Evolutionary conservation across 2,888 invertebrate species (phyloP).

Genomic region (Galeopsomyia nigrocyanea): DNA sequence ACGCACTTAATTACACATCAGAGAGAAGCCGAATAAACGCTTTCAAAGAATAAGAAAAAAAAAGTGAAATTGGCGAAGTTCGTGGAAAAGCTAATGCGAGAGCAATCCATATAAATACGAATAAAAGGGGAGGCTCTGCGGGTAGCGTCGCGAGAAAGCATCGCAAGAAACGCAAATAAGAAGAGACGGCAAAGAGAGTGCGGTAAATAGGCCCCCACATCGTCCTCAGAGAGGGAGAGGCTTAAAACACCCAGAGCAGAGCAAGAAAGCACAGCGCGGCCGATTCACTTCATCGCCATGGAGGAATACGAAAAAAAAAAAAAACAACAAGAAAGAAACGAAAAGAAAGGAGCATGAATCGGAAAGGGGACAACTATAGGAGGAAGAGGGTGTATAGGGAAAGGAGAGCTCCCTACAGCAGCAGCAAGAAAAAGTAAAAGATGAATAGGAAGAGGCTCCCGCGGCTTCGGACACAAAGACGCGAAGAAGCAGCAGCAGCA

Average conservation of each 20-base stretch:
- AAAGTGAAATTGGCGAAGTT: too few relatives aligned
- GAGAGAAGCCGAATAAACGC: too few relatives aligned
- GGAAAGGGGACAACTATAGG: constrained; percentile 21
- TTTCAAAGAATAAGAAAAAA: too few relatives aligned
- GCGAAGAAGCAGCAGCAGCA: constrained; percentile 7
- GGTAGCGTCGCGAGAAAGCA: constrained; percentile 2
- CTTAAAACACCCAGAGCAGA: constrained; percentile 15
- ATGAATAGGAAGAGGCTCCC: constrained; percentile 2
- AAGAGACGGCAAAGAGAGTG: constrained; percentile 40
- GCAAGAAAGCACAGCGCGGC: constrained; percentile 26
- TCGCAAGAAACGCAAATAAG: constrained; percentile 27
- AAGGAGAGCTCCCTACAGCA: constrained; percentile 22
- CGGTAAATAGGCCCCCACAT: constrained; percentile 30
- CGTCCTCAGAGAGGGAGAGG: constrained; percentile 28
- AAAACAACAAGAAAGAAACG: constrained; percentile 1
- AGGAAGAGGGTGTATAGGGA: constrained; percentile 24
- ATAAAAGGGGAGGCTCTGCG: neutral
- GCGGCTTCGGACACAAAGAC: constrained; percentile 25
- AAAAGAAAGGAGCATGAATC: constrained; percentile 7
- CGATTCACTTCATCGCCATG: constrained; percentile 22
- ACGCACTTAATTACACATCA: too few relatives aligned
- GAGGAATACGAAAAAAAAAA: neutral
- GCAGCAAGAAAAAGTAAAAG: constrained; percentile 30
- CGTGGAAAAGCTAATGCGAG: too few relatives aligned
- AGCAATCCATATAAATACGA: too few relatives aligned